Evolutionary conservation across 2,113 vertebrate genomes (phyloP).

Genomic region (Nerophis ophidion): DNA sequence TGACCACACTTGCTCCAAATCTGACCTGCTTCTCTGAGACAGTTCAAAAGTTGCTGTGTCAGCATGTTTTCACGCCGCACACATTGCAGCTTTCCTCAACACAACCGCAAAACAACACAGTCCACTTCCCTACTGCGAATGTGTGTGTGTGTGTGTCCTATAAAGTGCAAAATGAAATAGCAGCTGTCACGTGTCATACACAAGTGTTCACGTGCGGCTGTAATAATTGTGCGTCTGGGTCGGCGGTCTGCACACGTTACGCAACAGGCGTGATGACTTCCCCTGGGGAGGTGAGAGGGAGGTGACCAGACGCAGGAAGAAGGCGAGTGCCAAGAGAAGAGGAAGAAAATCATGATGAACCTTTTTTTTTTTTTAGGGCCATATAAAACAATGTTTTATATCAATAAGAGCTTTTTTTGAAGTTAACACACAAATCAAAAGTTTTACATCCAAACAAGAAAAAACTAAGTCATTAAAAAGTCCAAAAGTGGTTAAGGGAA

Average conservation of each 20-base stretch:
- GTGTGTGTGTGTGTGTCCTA: constrained; percentile 9
- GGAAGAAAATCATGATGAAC: constrained; percentile 27
- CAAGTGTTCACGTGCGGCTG: no score
- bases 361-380: constrained; percentile 14
- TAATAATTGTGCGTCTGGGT: no score
- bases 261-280: constrained; percentile 67
- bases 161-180: constrained; percentile 49
- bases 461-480: no score
- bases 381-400: no score
- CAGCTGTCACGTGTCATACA: constrained; percentile 37
- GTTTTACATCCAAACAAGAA: constrained; percentile 10
- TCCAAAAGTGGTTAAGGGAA: neutral
- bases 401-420: no score
- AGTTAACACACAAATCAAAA: constrained; percentile 14
- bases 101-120: constrained; percentile 43
- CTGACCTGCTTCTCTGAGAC: no score
- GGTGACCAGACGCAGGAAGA: neutral
- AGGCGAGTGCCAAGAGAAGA: neutral
- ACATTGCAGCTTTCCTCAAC: neutral
- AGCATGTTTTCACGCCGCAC: no score
- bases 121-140: no score
- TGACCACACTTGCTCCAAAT: no score
- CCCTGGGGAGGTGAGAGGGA: constrained; percentile 39
- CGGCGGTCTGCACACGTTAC: constrained; percentile 61
- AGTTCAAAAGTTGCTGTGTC: no score